Evolutionary conservation across 2,797 vertebrate species (phyloP), one percentile per base, ranked within the genome.

Genomic region (Melanogrammus aeglefinus): DNA sequence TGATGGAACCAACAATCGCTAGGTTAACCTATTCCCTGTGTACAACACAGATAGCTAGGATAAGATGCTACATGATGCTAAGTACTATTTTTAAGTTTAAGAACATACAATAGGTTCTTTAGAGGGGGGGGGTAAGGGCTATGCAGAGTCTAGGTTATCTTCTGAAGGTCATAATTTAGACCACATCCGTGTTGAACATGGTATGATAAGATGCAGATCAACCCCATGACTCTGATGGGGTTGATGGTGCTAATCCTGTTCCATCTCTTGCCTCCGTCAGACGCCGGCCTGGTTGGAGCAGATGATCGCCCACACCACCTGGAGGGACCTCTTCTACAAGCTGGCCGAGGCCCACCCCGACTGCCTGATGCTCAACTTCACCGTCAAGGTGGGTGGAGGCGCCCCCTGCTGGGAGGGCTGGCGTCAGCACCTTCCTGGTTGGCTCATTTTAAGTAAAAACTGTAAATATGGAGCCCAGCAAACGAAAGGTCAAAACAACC

Each of bases 311-410:
- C 98, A 99, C 83, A 99, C 98, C 0, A 99, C 98, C 0, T 99
- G 98, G 98, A 94, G 98, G 88, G 98, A 99, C 83, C 97, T 99
- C 0, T 99, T 99, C 82, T 99, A 99, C 86, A 99, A 99, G 81
- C 90, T 99, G 87, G 98, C 98, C 0, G 98, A 99, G 92, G 98
- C 97, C 78, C 98, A 99, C 79, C 98, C 98, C 0, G 98, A 99
- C 91, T 99, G 98, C 74, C 85, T 99, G 88, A 99, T 99, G 98
- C 95, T 99, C 47, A 99, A 99, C 92, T 99, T 99, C 82, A 99
- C 98, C 7, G 98, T 99, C 3, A 99, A 99, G 96, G 98, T 99
- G 14, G 13, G 41, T 13, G 41, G 41, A 13, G 41, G 1, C 12
- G 10, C 38, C 38, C 38, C 38, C 38, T 10, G 38, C 38, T 39